Conservation (phyloP, 2,888 invertebrate species). For the Hipparchia sbordonii region DNA sequence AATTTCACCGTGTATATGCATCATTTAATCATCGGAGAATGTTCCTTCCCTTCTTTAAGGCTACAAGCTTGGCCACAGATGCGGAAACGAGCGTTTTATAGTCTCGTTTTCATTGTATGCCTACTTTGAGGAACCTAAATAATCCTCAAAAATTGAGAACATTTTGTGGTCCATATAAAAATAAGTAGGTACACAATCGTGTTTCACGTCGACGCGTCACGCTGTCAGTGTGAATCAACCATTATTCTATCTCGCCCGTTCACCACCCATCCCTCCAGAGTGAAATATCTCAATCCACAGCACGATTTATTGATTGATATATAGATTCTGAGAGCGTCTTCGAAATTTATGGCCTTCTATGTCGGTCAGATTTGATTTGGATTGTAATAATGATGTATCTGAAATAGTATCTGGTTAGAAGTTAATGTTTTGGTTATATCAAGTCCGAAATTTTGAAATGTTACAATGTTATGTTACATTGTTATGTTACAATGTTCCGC, state of each 20-base stretch:
- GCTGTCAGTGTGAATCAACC: slow-evolving; percentile 16
- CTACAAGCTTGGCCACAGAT: no score
- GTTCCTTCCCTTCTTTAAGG: slow-evolving; percentile 47
- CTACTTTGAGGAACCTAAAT: no score
- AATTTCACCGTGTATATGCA: no score
- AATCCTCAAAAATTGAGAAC: no score
- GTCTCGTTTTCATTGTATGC: no score
- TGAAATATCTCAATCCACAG: slow-evolving; percentile 81
- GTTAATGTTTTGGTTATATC: background rate
- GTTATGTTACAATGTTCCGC: no score
- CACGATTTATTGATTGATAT: slow-evolving; percentile 80
- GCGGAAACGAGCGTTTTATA: no score
- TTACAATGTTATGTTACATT: no score
- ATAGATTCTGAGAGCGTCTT: slow-evolving; percentile 59
- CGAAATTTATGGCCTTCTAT: slow-evolving; percentile 41
- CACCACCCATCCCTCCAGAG: slow-evolving; percentile 49
- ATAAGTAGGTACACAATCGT: no score
- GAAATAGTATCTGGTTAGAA: slow-evolving; percentile 26
- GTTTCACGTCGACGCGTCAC: background rate
- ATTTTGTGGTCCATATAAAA: no score
- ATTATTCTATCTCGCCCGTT: slow-evolving; percentile 40
- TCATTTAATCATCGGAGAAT: slow-evolving; percentile 46
- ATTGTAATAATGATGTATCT: slow-evolving; percentile 37
- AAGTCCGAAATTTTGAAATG: background rate
- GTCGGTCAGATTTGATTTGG: slow-evolving; percentile 46